Percentiles rank a stretch among this genome's conserved stretches.
Conservation (phyloP, 1,140 invertebrate species). For the Tachypleus tridentatus region DNA sequence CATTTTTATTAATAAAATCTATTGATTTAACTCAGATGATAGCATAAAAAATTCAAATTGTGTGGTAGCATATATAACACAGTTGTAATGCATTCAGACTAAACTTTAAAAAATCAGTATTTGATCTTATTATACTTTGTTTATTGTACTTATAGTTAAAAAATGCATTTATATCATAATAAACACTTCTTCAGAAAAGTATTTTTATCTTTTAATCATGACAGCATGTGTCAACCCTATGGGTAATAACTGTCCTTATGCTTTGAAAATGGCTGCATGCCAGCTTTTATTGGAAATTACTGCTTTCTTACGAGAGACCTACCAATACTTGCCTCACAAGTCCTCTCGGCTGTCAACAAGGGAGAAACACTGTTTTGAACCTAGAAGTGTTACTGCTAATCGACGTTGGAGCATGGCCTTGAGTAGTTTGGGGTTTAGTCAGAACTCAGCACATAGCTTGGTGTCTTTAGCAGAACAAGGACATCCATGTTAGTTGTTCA, state of each 20-base stretch:
- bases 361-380: conserved; percentile 22
- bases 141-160: neutral
- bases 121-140: neutral
- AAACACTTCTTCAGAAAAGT: neutral
- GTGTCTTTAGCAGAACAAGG: conserved; percentile 64
- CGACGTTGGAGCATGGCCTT: conserved; percentile 81
- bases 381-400: conserved; percentile 44
- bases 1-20: too few relatives aligned
- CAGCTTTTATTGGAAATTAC: conserved; percentile 92
- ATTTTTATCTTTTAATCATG: conserved; percentile 27
- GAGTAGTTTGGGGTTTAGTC: conserved; percentile 81
- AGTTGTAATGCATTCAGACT: too few relatives aligned
- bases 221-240: conserved; percentile 69
- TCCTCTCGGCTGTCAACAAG: conserved; percentile 21
- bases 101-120: too few relatives aligned
- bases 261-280: conserved; percentile 82
- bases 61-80: too few relatives aligned
- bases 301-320: conserved; percentile 90
- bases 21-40: too few relatives aligned
- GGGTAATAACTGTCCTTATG: conserved; percentile 77
- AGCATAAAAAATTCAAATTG: too few relatives aligned
- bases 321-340: conserved; percentile 47
- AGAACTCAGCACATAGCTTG: conserved; percentile 78
- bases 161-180: neutral
- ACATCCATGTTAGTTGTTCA: too few relatives aligned